phyloP scores from a whole-genome alignment of 2,888 invertebrate genomes.

The Tachina fera region DNA sequence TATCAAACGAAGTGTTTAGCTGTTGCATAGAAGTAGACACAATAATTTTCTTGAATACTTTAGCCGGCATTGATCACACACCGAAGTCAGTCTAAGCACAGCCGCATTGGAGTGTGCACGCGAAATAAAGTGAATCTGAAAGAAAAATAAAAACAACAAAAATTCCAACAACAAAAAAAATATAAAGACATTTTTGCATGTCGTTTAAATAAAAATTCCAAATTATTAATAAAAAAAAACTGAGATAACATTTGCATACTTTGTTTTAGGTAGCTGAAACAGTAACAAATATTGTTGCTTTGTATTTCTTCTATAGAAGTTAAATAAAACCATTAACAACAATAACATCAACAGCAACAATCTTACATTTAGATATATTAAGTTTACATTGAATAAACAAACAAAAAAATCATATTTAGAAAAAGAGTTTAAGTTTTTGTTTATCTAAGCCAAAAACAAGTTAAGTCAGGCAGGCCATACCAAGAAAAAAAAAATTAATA shows the following conservation, averaged over 20 bases:
- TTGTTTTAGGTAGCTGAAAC: not conserved
- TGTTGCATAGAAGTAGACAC: constrained; percentile 23
- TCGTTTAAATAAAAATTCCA: constrained; percentile 4
- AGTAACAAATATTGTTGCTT: constrained; percentile 7
- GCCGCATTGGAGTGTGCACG: constrained; percentile 83
- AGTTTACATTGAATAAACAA: constrained; percentile 9
- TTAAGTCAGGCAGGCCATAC: constrained; percentile 35
- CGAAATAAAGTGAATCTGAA: constrained; percentile 71
- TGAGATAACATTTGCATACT: not conserved
- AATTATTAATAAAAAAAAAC: not conserved
- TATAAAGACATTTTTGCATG: constrained; percentile 63
- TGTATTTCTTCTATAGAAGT: constrained; percentile 6
- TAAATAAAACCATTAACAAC: constrained; percentile 26
- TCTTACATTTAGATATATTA: constrained; percentile 25
- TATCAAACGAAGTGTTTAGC: constrained; percentile 38
- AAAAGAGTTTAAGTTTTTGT: constrained; percentile 23
- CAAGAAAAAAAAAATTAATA: constrained; percentile 24
- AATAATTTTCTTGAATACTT: constrained; percentile 79
- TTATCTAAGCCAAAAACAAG: constrained; percentile 39
- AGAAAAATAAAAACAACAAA: constrained; percentile 17
- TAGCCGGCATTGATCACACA: constrained; percentile 79
- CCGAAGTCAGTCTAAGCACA: constrained; percentile 83
- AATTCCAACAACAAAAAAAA: constrained; percentile 62
- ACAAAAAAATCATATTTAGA: not conserved
- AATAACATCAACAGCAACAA: constrained; percentile 19